These are phyloP conservation scores for Noctua janthe DNA, from an alignment of 2,888 invertebrate species.

Conservation along the genomic window DNA sequence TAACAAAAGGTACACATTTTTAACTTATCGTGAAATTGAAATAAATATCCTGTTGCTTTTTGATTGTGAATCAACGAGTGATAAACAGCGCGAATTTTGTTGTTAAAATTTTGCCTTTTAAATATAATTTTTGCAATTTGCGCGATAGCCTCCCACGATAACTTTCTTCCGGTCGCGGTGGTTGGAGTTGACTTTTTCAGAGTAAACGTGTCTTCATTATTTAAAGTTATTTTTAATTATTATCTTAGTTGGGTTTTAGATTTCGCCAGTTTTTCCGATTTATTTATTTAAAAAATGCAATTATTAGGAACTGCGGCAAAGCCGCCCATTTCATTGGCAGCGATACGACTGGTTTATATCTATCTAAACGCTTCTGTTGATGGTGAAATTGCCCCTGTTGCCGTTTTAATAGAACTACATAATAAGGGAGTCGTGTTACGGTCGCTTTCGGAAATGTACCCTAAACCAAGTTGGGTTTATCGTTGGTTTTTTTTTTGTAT, in stretches of 20 bases:
- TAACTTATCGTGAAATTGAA: conserved; percentile 10
- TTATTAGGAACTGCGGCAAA: neutral
- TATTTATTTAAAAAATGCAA: no score
- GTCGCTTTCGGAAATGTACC: neutral
- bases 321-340: neutral
- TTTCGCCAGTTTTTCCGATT: no score
- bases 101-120: neutral
- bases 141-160: neutral
- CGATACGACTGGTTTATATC: neutral
- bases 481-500: neutral
- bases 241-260: neutral
- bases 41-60: conserved; percentile 37
- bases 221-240: neutral
- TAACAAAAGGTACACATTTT: neutral
- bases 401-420: neutral
- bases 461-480: neutral
- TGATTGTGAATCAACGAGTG: conserved; percentile 7
- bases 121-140: neutral
- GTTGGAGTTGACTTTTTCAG: neutral
- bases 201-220: neutral
- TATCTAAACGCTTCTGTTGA: neutral
- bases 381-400: neutral
- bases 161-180: neutral
- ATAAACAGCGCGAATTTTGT: conserved; percentile 8
- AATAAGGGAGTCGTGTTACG: neutral